Conservation (phyloP, 1,140 invertebrate genomes). For the Vanessa atalanta region DNA sequence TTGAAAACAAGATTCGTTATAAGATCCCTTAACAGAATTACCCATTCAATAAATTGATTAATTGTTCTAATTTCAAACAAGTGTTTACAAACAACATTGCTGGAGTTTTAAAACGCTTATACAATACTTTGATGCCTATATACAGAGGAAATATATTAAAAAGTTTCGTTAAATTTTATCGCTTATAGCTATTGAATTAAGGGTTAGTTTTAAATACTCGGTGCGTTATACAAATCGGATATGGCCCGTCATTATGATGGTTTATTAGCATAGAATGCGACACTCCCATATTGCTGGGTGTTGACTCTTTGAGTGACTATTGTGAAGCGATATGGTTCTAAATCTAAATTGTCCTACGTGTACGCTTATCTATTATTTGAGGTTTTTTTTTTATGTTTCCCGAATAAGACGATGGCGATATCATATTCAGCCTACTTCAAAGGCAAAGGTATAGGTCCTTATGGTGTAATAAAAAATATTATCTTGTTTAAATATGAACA, state of each 20-base stretch:
- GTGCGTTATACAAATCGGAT: conserved; percentile 19
- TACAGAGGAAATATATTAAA: neutral
- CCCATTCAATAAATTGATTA: neutral
- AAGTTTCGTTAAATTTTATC: too few species aligned
- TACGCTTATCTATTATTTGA: neutral
- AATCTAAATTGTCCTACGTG: neutral
- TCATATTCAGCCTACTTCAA: too few species aligned
- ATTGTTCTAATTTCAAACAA: neutral
- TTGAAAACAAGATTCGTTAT: neutral
- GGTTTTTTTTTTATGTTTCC: neutral
- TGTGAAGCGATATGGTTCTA: conserved; percentile 10
- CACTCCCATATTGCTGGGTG: conserved; percentile 39
- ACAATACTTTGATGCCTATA: neutral
- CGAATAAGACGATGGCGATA: too few species aligned
- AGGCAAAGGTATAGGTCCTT: too few species aligned
- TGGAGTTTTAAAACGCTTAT: neutral
- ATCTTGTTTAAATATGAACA: too few species aligned
- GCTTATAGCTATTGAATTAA: conserved; percentile 1
- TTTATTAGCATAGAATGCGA: conserved; percentile 58
- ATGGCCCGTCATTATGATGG: conserved; percentile 23
- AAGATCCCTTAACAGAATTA: neutral
- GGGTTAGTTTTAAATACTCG: conserved; percentile 3
- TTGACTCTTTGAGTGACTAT: conserved; percentile 33
- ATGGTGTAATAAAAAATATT: too few species aligned
- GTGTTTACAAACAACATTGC: neutral